Base-by-base conservation (phyloP, 2,797 vertebrate genomes). In the Ctenochaetus hawaiiensis region DNA sequence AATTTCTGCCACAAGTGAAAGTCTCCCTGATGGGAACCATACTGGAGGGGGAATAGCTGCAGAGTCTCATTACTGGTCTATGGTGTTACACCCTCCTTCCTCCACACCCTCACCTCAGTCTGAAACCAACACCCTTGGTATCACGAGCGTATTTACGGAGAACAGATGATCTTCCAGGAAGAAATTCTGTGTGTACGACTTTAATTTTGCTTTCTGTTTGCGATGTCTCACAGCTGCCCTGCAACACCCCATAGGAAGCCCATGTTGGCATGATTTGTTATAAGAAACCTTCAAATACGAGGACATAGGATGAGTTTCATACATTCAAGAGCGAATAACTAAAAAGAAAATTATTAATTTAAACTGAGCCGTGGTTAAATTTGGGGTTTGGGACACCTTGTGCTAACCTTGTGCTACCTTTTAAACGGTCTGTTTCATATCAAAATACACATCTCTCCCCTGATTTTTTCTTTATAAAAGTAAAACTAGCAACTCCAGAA, bases 1-100 rank as follows among this genome's bases (percentile, higher is more conserved):
- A 94, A 94, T 94, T 93, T 93, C 76, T 92, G 90, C 91, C 92
- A 90, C 92, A 93, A 94, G 93, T 94, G 93, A 91, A 93, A 92
- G 89, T 91, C 74, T 85, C 69, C 67, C 81, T 93, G 93, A 95
- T 95, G 89, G 91, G 90, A 95, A 95, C 89, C 94, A 94, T 83
- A 93, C 91, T 94, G 81, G 68, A 81, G 65, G 67, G 30, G 67
- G 75, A 59, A 83, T 75, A 44, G 65, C 80, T 85, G 81, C 88
- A 78, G 72, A 77, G 75, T 77, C 89, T 93, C 80, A 87, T 92
- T 91, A 88, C 73, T 87, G 81, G 75, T 80, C 72, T 80, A 65
- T 8, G 71, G 66, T 81, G 54, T 9, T 80, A 84, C 76, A 83
- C 77, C 86, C 86, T 85, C 63, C 67, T 67, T 66, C 64, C 18